Evolutionary conservation across 53 echinoderm and acorn worm genomes (phyloP).

Genomic region (Zoroaster sp.): DNA sequence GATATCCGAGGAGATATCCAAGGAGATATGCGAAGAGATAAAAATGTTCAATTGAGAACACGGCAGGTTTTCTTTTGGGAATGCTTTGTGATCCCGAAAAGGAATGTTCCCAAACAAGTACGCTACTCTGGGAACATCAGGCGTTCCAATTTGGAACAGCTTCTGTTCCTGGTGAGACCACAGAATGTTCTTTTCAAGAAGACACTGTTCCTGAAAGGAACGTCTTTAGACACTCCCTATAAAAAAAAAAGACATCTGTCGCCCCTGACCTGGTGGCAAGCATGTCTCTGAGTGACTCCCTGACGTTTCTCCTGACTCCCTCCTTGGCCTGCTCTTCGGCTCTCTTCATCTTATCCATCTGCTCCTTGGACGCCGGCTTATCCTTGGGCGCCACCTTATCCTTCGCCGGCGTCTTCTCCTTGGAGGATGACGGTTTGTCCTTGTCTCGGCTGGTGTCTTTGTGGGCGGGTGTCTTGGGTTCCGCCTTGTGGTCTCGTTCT

Average conservation of each 20-base stretch:
- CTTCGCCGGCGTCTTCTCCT: neutral
- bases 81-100: too few species aligned
- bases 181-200: too few species aligned
- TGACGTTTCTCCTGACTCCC: constrained; percentile 72
- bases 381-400: neutral
- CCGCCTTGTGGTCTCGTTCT: constrained; percentile 23
- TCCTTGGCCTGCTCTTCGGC: constrained; percentile 70
- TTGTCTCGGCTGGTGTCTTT: neutral
- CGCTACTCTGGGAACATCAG: too few species aligned
- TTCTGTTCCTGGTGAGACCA: too few species aligned
- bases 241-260: neutral
- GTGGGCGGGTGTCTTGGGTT: constrained; percentile 27
- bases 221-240: too few species aligned
- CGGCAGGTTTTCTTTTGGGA: too few species aligned
- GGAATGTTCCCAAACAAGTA: too few species aligned
- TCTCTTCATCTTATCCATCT: constrained; percentile 20
- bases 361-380: constrained; percentile 15
- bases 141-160: too few species aligned
- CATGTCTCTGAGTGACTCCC: constrained; percentile 68
- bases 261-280: constrained; percentile 59
- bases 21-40: too few species aligned
- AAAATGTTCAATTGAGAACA: too few species aligned
- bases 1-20: too few species aligned
- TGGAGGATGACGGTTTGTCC: neutral
- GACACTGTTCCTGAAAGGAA: too few species aligned